Base-by-base conservation (phyloP, 2,797 vertebrate genomes). In the Holocentrus rufus region DNA sequence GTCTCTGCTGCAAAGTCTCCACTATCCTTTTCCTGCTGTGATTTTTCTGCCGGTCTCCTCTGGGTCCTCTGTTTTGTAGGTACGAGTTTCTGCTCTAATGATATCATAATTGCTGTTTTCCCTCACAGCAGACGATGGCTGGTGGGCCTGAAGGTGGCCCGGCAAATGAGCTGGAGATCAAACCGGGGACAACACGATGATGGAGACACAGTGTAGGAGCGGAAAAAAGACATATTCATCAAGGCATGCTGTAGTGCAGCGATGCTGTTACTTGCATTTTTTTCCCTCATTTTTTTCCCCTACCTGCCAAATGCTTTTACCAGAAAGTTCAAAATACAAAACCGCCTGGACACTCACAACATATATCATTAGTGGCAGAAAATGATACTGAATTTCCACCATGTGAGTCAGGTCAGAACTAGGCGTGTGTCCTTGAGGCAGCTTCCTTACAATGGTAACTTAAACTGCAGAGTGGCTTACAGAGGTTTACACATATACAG, bases 21-120 rank as follows among this genome's bases (percentile, higher is more conserved):
- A 53, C 76, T 55, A 36, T 77, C 55, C 39, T 71, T 81, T 81
- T 79, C 81, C 82, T 69, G 63, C 85, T 77, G 72, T 79, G 69
- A 79, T 79, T 78, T 76, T 73, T 80, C 77, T 56, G 9, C 69
- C 52, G 50, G 69, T 61, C 74, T 77, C 82, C 76, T 89, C 66
- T 76, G 74, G 80, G 76, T 80, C 77, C 53, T 78, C 74, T 82
- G 68, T 86, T 85, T 89, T 90, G 85, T 84, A 80, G 83, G 80
- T 76, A 78, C 54, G 8, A 47, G 79, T 72, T 87, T 84, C 69
- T 83, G 69, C 80, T 86, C 81, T 91, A 92, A 94, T 90, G 85
- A 90, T 91, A 83, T 82, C 83, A 77, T 90, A 89, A 92, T 89
- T 89, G 88, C 84, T 79, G 83, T 87, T 89, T 87, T 83, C 60